Evolutionary conservation across 2,113 vertebrate genomes (phyloP), one percentile per base, ranked within the genome.

Genomic region (Mormoops blainvillei): DNA sequence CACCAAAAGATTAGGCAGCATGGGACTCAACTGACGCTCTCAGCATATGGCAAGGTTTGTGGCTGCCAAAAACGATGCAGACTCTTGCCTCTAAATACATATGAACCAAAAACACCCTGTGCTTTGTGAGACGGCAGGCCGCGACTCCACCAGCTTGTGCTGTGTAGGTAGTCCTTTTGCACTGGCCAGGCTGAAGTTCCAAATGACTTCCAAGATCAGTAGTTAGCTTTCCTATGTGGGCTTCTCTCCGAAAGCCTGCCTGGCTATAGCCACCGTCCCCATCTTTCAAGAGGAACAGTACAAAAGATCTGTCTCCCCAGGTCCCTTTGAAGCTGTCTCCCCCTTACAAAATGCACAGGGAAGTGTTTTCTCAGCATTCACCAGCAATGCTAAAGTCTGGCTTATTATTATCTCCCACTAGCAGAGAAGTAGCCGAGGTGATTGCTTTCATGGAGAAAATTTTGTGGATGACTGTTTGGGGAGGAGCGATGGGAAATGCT

Each of bases 41-140:
- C 63, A 38, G 86, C 96, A 96, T 93, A 96, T 96, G 97, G 93
- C 74, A 70, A 96, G 61, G 43, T 80, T 82, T 70, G 38, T n/a
- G 68, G 73, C 94, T 96, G 96, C 94, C 96, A 94, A 83, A 87
- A 70, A 85, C 19, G 13, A 31, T 14, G 22, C 80, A 73, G 36
- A 38, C 54, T 82, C 67, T 73, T 91, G 63, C 54, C 87, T 95
- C 73, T 78, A 78, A 91, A 92, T 68, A 65, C 0, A 1, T 45
- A 74, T 9, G 67, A 58, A 67, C n/a, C 20, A 22, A 58, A 26
- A 41, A 4, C 36, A 41, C 4, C 24, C 14, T 1, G 22, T 26
- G 50, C 48, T 65, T 68, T 19, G 0, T 28, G 78, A 93, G 65
- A 54, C 31, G 56, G 33, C 68, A 54, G 52, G 77, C 45, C 63